A percentile compares a stretch with the other conserved stretches of the same genome.
These are phyloP conservation scores for Cardinalis cardinalis DNA, from an alignment of 2,113 vertebrate genomes.

Conservation along the genomic window DNA sequence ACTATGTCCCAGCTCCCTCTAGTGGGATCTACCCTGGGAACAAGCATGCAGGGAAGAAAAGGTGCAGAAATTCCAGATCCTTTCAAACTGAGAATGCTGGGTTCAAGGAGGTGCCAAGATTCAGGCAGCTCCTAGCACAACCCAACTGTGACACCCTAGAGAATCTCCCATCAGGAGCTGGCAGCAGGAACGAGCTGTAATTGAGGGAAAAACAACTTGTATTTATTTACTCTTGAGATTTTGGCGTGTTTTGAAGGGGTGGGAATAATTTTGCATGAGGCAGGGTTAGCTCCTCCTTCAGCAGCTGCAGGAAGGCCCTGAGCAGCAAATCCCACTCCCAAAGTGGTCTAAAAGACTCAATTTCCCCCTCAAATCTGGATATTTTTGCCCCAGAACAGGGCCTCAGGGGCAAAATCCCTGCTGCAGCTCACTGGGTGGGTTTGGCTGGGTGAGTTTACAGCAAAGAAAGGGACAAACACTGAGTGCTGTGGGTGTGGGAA, in stretches of 20 bases:
- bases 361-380: background rate
- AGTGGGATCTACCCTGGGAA: background rate
- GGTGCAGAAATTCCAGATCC: background rate
- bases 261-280: background rate
- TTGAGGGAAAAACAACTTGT: background rate
- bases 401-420: background rate
- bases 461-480: accelerated
- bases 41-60: background rate
- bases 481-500: accelerated
- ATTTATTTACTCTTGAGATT: background rate
- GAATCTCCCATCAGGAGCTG: background rate
- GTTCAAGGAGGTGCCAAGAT: background rate
- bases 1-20: conserved; percentile 52
- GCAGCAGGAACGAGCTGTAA: background rate
- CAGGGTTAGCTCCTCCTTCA: background rate
- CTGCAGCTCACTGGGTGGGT: background rate
- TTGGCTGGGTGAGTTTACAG: background rate
- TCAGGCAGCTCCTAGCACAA: background rate
- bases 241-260: background rate
- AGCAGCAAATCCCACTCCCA: background rate
- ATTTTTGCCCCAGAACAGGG: background rate
- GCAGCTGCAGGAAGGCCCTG: background rate
- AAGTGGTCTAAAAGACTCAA: accelerated
- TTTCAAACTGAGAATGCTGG: background rate
- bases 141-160: background rate